Evolutionary conservation across 2,888 invertebrate genomes (phyloP), one percentile per base, ranked within the genome.

Genomic region (Xanthorhoe designata): DNA sequence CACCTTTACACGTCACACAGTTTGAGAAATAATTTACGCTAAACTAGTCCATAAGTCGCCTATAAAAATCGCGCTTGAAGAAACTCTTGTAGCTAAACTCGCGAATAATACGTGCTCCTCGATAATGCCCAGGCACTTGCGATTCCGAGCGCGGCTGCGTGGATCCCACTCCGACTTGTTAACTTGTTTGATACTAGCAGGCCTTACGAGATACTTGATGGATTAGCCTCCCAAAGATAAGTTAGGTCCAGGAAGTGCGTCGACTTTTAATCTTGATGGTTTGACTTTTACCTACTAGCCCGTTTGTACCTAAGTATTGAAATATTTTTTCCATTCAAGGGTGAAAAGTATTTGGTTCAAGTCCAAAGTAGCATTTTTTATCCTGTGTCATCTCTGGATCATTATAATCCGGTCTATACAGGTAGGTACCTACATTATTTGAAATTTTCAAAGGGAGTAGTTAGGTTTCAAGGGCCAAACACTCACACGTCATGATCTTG

Each of bases 81-180:
- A 54, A 64, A 45, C 29, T 42, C 55, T 32, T 15, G 17, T 18
- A 56, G 57, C 60, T 61, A 80, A 79, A 80, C 78, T 79, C 74
- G 68, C 79, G 73, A 79, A 80, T 80, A 80, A 80, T 77, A 80
- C 80, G 80, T 80, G 80, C 74, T 55, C 61, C 66, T 51, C 47
- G 59, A 69, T 71, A 67, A 73, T 71, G 70, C 62, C 8, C 56
- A 38, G 64, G 72, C 76, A 75, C 73, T 80, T 80, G 74, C 74
- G 68, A 80, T 80, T 80, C 80, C 66, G 66, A 8, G 45, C 64
- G 78, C 75, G 75, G 59, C 68, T 70, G 71, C 65, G 63, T 76
- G 76, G 75, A 80, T 79, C 81, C 75, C 72, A 71, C 78, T 71
- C 73, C 61, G 77, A 79, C 77, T 80, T 80, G 75, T 75, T 72